Conservation (phyloP, 2,797 vertebrate genomes). For the Prionace glauca region DNA sequence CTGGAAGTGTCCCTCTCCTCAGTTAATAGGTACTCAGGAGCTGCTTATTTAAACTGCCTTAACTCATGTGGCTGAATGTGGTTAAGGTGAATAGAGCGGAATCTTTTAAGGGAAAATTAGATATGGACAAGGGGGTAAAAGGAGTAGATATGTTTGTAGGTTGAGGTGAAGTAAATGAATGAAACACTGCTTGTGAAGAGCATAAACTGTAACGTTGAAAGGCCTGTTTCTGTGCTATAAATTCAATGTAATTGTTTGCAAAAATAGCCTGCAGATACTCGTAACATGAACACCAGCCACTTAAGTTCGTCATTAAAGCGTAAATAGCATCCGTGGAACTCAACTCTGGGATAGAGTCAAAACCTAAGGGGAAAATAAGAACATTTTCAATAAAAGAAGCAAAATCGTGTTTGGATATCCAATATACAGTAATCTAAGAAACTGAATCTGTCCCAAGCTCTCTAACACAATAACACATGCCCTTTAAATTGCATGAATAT, state of each 20-base stretch:
- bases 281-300: not conserved
- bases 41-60: not conserved
- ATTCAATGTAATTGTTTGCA: not conserved
- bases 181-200: not conserved
- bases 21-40: not conserved
- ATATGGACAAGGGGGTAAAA: not conserved
- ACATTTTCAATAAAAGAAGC: conserved; percentile 27
- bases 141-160: not conserved
- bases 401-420: not conserved
- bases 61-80: not conserved
- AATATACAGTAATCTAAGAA: not conserved
- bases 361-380: not conserved
- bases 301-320: not conserved
- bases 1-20: not conserved
- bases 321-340: not conserved
- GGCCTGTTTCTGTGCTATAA: not conserved
- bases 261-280: not conserved
- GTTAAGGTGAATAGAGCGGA: not conserved
- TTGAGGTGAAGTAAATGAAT: not conserved
- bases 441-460: not conserved
- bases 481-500: not conserved
- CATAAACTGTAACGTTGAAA: not conserved
- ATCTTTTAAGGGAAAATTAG: not conserved
- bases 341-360: not conserved
- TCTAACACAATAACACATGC: not conserved